Conservation (phyloP, 2,113 vertebrate species). For the Marmota monax region DNA sequence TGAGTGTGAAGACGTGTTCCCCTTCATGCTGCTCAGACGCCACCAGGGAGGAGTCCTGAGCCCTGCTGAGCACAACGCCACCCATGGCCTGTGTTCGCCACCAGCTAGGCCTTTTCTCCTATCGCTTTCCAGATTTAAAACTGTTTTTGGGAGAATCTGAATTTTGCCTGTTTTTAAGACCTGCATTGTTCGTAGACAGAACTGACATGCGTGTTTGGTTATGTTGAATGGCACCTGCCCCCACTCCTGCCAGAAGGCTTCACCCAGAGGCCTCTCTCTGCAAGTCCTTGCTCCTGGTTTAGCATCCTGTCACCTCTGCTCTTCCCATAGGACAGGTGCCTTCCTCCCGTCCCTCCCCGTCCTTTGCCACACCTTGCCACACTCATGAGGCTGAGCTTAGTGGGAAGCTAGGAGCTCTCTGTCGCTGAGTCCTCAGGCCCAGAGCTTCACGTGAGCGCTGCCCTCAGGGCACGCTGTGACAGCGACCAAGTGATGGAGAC, state of each 20-base stretch:
- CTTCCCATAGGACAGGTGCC: background rate
- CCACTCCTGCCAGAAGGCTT: fast-evolving
- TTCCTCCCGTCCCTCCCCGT: fast-evolving
- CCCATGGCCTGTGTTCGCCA: too few species aligned
- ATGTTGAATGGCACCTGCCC: background rate
- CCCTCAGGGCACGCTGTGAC: background rate
- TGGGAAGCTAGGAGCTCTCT: too few species aligned
- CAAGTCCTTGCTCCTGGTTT: fast-evolving
- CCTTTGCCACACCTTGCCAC: background rate
- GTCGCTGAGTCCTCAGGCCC: fast-evolving
- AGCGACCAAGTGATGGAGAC: too few species aligned
- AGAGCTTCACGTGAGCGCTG: fast-evolving
- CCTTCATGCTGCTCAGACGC: too few species aligned
- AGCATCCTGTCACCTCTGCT: background rate
- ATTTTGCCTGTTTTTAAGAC: background rate
- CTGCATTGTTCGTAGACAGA: background rate
- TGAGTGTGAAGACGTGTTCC: too few species aligned
- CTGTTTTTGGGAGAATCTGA: background rate
- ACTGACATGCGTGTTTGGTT: fast-evolving
- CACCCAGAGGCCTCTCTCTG: background rate
- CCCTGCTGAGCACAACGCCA: too few species aligned
- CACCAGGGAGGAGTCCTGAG: too few species aligned
- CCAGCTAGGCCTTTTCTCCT: too few species aligned
- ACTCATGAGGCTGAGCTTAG: background rate
- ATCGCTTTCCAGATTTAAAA: background rate